Base-by-base conservation (phyloP, 2,797 vertebrate genomes). In the Pangasius mekongensis region DNA sequence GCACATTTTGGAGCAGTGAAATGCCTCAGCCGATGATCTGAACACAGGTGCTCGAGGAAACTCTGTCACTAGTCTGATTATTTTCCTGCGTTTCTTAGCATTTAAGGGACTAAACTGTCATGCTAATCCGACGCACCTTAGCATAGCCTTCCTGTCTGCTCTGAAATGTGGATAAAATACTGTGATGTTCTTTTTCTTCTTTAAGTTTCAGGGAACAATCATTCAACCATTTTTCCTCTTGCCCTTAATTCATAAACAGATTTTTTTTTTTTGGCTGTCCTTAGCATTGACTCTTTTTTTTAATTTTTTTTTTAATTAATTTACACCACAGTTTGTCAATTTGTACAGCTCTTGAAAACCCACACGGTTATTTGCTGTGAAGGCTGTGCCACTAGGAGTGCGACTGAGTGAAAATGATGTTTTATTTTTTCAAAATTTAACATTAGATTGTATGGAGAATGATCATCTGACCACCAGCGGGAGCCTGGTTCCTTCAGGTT, bases 161-260 rank as follows among this genome's bases (percentile, higher is more conserved):
- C 82, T 83, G 71, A 88, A 76, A 74, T 54, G 62, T 83, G 43
- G 9, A 11, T 33, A 49, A 83, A 66, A 81, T 84, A 88, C 88
- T 91, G 91, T 90, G 88, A 89, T 73, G 20, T 87, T 81, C 2
- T 36, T 36, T 74, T n/a, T 30, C 60, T 54, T 81, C 43, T 82
- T 86, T 88, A 87, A 58, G 81, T 88, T 90, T 90, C 89, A 91
- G 89, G 89, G 88, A 90, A 78, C 33, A 47, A 54, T 83, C 20
- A 49, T 47, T 47, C 77, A 69, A 14, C 33, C 64, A 20, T 84
- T 56, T 56, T 56, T 83, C 43, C 10, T 83, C n/a, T 71, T 87
- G 76, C 36, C 58, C 83, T 78, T 54, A 18, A 39, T 73, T 91
- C 56, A 24, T 52, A 30, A 73, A 22, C 11, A 5, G 20, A 22